A percentile compares a stretch with the other conserved stretches of the same genome.
phyloP scores from a whole-genome alignment of 2,888 invertebrate genomes.

The Unio delphinus region DNA sequence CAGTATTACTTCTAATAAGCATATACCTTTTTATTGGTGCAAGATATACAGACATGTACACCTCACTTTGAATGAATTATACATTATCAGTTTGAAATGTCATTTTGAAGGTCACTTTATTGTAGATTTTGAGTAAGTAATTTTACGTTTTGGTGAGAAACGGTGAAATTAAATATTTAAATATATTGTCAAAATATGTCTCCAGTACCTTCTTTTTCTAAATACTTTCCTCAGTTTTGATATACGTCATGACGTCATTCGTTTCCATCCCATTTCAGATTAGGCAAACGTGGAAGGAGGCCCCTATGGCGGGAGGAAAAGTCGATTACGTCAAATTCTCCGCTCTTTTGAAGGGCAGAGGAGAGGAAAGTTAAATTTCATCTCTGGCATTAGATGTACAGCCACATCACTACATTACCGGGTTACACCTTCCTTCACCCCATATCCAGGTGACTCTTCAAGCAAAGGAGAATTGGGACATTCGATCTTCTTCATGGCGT shows the following conservation, averaged over 20 bases:
- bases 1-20: no score
- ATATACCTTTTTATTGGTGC: no score
- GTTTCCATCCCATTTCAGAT: constrained; percentile 53
- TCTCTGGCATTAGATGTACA: neutral
- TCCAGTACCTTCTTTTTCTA: neutral
- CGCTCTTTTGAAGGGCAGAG: constrained; percentile 73
- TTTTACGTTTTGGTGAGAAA: no score
- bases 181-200: no score
- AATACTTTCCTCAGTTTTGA: neutral
- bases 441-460: constrained; percentile 16
- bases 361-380: constrained; percentile 62
- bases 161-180: no score
- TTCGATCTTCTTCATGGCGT: constrained; percentile 4
- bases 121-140: no score
- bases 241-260: neutral
- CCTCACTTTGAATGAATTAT: no score
- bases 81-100: no score
- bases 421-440: constrained; percentile 9
- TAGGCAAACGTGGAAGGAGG: constrained; percentile 71
- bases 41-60: no score
- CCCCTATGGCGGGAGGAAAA: constrained; percentile 73
- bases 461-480: constrained; percentile 1
- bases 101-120: no score
- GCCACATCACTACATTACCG: constrained; percentile 18
- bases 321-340: constrained; percentile 74